phyloP scores from a whole-genome alignment of 2,113 vertebrate species.

The Microtus montanus region DNA sequence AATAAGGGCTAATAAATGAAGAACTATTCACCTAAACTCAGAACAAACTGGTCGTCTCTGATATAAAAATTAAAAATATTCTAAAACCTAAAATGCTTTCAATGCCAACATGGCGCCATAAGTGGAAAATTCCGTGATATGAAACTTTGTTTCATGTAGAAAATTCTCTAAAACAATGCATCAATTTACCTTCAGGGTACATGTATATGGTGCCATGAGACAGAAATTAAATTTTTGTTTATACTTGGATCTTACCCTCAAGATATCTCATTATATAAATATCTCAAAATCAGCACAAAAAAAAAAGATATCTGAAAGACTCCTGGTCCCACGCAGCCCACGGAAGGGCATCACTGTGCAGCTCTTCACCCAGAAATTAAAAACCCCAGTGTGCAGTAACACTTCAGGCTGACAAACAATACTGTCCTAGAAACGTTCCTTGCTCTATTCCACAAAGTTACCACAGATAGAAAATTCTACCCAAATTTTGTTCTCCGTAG shows the following conservation, averaged over 20 bases:
- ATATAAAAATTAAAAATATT: not conserved
- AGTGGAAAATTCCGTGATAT: not conserved
- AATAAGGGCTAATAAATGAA: not conserved
- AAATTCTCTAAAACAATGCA: not conserved
- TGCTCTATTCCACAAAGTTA: not conserved
- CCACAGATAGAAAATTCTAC: not conserved
- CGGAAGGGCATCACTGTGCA: not conserved
- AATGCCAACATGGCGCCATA: not conserved
- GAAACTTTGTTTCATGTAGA: not conserved
- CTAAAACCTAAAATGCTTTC: not conserved
- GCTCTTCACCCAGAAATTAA: constrained; percentile 31
- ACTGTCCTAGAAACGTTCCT: not conserved
- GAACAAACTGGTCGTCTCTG: not conserved
- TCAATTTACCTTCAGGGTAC: not conserved
- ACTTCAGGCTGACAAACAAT: not conserved
- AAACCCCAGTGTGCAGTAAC: not conserved
- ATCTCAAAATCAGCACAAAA: not conserved
- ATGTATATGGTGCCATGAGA: not conserved
- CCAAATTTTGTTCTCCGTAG: not conserved
- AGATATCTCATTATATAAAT: not conserved
- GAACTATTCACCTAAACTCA: not conserved
- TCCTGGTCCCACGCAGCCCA: not conserved
- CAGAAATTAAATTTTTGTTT: not conserved
- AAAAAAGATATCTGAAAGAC: not conserved
- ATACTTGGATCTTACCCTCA: not conserved